Base-by-base conservation (phyloP, 2,888 invertebrate genomes). In the Apomyelois bistriatella region DNA sequence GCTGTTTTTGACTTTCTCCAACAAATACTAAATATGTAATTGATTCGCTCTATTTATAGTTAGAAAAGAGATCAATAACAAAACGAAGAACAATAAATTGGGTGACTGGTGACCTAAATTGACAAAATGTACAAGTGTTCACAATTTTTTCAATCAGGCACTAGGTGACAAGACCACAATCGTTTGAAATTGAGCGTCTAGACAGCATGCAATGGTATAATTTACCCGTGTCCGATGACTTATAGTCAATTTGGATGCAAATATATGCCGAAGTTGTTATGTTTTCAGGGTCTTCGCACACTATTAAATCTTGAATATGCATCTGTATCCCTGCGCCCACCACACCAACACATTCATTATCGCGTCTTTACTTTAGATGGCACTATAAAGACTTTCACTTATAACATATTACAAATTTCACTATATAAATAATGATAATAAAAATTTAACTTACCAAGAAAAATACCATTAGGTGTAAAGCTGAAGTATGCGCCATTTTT, bases 151-250 rank as follows among this genome's bases (percentile, higher is more conserved):
- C 53, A 80, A 80, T 81, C 72, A 77, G 73, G 74, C 70, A 57
- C 64, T 70, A 74, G 71, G 75, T 79, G 76, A 69, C n/a, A n/a
- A 22, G 22, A 22, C 68, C 60, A 73, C 72, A 78, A 75, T 76
- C 65, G 68, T 64, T 68, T 70, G 62, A 74, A 81, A 84, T 84
- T 79, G 77, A 73, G 53, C 62, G 85, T 86, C 85, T 85, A 86
- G 85, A 86, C 86, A 64, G 56, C 57, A 58, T 65, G 65, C 68
- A 77, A 80, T 72, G 69, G 64, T 68, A 66, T 76, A 62, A 79
- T 81, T 82, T 72, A 74, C 71, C 61, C 69, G 57, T 55, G 55
- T 54, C 51, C 46, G 16, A 53, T 56, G 55, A 55, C 53, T 48
- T 55, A 53, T 15, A n/a, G 12, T 10, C 51, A 54, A 50, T 37